Evolutionary conservation across 2,888 invertebrate species (phyloP).

Genomic region (Achlya flavicornis): DNA sequence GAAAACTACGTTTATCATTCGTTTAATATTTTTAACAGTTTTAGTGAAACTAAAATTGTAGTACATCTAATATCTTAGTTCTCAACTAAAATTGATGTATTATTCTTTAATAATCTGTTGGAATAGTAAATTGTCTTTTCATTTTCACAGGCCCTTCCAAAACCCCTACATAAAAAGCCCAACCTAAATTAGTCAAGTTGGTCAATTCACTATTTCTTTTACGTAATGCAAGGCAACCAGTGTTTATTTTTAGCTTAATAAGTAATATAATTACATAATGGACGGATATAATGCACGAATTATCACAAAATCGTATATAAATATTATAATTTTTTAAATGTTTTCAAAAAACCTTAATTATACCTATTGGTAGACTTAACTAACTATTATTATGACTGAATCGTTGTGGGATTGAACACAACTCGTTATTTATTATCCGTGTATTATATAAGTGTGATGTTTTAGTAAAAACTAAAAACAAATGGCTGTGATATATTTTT

Average conservation of each 20-base stretch:
- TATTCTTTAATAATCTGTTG: not conserved
- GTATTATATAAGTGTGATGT: conserved; percentile 23
- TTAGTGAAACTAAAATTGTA: not conserved
- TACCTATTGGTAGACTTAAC: conserved; percentile 34
- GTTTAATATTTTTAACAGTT: not conserved
- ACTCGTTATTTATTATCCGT: conserved; percentile 32
- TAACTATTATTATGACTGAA: conserved; percentile 66
- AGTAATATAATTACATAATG: conserved; percentile 36
- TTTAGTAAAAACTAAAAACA: conserved; percentile 16
- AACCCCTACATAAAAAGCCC: conserved; percentile 31
- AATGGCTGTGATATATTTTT: conserved; percentile 24
- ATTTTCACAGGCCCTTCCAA: conserved; percentile 27
- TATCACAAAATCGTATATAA: conserved; percentile 61
- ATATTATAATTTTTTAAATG: conserved; percentile 27
- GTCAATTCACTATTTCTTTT: conserved; percentile 44
- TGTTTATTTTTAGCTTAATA: conserved; percentile 44
- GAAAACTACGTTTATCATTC: conserved; percentile 16
- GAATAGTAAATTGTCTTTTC: not conserved
- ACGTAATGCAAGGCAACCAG: conserved; percentile 81
- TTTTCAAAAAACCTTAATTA: conserved; percentile 25
- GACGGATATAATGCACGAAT: conserved; percentile 60
- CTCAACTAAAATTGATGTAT: not conserved
- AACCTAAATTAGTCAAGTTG: conserved; percentile 22
- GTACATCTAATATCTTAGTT: not conserved
- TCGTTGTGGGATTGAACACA: conserved; percentile 60